Base-by-base conservation (phyloP, 2,888 invertebrate genomes). In the Ochropacha duplaris region DNA sequence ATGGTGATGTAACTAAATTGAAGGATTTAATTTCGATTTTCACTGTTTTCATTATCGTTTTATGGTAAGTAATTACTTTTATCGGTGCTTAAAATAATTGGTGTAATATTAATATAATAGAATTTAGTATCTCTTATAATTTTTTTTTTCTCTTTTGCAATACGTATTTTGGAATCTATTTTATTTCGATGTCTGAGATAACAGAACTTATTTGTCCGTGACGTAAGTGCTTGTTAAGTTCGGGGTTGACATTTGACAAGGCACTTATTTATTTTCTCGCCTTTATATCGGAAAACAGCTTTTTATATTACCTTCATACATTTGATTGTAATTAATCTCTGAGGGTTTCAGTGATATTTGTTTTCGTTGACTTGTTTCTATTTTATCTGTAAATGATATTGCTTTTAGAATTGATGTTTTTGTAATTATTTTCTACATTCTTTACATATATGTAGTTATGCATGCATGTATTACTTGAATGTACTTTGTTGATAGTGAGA, bases 1-100 rank as follows among this genome's bases (percentile, higher is more conserved):
- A 78, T 81, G 76, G 83, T 82, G 84, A 59, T 64, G 59, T 58
- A 74, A 68, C 68, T 60, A 66, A 56, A 57, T 71, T 67, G 57
- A 75, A 74, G 79, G 80, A 84, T 83, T 80, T 76, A 71, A 67
- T 61, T 63, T 64, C 62, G 55, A 62, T 74, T 73, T 64, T 61
- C 57, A 58, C 64, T 63, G 68, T 79, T 76, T 67, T 73, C 68
- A 69, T 68, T 70, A 59, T 75, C 68, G 61, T 83, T 88, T 72
- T 88, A 88, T 88, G 88, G 88, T 89, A 72, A 88, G 88, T 84
- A 11, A 34, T 14, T 31, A 19, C 0, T 31, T 34, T 34, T 5
- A 12, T 31, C 19, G 5, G 4, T 28, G 16, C n/a, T 50, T 28
- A 50, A 50, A 50, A n/a, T 44, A 44, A 44, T 16, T 19, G 9